phyloP scores from a whole-genome alignment of 1,140 invertebrate genomes.

The Drosophila bocki region DNA sequence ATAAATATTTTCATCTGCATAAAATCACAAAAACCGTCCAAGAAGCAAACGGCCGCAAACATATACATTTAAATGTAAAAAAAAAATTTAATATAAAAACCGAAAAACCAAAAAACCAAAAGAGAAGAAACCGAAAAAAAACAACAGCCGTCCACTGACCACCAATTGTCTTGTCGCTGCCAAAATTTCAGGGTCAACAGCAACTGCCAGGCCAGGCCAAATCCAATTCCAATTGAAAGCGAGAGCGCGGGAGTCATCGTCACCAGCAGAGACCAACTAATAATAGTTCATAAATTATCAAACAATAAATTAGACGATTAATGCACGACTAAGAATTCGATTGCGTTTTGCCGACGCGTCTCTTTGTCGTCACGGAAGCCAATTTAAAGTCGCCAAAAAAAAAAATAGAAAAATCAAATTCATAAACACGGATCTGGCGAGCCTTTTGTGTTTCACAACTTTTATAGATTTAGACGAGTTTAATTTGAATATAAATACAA shows the following conservation, averaged over 20 bases:
- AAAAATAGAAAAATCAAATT: slow-evolving; percentile 50
- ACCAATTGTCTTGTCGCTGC: slow-evolving; percentile 70
- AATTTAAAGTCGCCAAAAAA: slow-evolving; percentile 59
- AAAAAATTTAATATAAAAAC: slow-evolving; percentile 54
- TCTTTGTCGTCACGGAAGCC: slow-evolving; percentile 53
- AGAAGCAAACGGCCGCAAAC: slow-evolving; percentile 71
- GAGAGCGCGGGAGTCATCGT: slow-evolving; percentile 70
- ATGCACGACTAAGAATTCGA: slow-evolving; percentile 81
- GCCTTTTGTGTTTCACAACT: slow-evolving; percentile 75
- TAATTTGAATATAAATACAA: slow-evolving; percentile 83
- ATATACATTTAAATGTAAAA: slow-evolving; percentile 71
- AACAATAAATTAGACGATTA: slow-evolving; percentile 84
- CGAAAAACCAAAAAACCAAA: slow-evolving; percentile 5
- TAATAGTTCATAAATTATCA: slow-evolving; percentile 83
- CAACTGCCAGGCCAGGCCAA: slow-evolving; percentile 30
- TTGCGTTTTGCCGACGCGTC: slow-evolving; percentile 72
- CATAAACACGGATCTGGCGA: slow-evolving; percentile 77
- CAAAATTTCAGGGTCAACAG: slow-evolving; percentile 68
- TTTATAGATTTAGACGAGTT: slow-evolving; percentile 83
- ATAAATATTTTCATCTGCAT: slow-evolving; percentile 84
- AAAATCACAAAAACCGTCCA: slow-evolving; percentile 77
- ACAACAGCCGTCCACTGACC: slow-evolving; percentile 49
- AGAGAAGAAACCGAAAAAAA: slow-evolving; percentile 21
- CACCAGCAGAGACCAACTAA: slow-evolving; percentile 53
- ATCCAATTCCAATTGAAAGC: slow-evolving; percentile 71